Base-by-base conservation (phyloP, 2,888 invertebrate genomes). In the Agrotis ipsilon region DNA sequence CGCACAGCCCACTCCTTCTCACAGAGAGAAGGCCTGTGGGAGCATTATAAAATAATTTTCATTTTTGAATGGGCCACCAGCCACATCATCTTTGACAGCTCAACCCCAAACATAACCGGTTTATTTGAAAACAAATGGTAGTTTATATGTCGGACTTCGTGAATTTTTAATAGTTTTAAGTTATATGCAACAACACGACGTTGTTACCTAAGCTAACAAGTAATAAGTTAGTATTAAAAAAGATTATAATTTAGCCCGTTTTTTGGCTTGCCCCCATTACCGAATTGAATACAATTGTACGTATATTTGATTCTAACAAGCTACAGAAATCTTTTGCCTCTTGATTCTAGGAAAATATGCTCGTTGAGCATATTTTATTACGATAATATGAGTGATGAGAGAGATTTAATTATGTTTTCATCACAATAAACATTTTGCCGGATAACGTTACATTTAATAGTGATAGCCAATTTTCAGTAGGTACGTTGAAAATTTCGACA, bases 371-470 rank as follows among this genome's bases (percentile, higher is more conserved):
- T 27, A 75, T 52, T 72, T 32, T n/a, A 58, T 58, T 43, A 59
- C 18, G 13, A 59, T n/a, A 27, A 27, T 48, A 9, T 32, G 32
- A 32, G 9, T 32, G 6, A 5, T 3, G 3, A 32, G 3, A 48
- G 14, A 58, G 13, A 7, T 13, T 39, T 75, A 43, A 67, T 43
- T 16, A 54, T 59, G 11, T 72, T 52, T 14, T 32, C 52, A 67
- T 59, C 4, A 43, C 48, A 43, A 66, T 75, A 46, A 65, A 39
- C 18, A 46, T 18, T 18, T 51, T 13, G 13, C 14, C 3, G 39
- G 9, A 24, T 18, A 21, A 32, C 1, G 19, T 39, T 39, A 14
- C 9, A 32, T n/a, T 13, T 13, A 55, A 51, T 11, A 55, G 13
- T n/a, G 1, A 39, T 11, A 39, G 39, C 43, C 11, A 52, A 59